These are phyloP conservation scores for Cylas formicarius DNA, from an alignment of 1,140 invertebrate genomes.

Conservation along the genomic window DNA sequence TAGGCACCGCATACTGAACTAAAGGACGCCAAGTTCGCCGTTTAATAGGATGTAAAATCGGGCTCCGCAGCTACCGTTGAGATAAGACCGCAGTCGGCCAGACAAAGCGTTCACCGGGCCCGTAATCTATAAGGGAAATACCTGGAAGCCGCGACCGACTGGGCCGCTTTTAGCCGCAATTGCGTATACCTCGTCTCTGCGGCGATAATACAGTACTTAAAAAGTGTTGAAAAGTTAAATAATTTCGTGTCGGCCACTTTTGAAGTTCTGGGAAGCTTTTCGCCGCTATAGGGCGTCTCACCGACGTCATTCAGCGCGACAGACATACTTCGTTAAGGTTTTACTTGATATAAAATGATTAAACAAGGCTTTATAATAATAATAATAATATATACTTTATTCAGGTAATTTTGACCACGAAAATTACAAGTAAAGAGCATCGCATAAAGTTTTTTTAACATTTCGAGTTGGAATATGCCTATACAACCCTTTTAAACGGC, in stretches of 20 bases:
- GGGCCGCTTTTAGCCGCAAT: constrained; percentile 29
- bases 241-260: constrained; percentile 24
- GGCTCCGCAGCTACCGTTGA: constrained; percentile 29
- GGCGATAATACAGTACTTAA: constrained; percentile 35
- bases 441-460: too few relatives aligned
- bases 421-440: too few relatives aligned
- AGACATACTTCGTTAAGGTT: too few relatives aligned
- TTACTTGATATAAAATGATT: too few relatives aligned
- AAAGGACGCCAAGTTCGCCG: constrained; percentile 28
- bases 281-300: constrained; percentile 15
- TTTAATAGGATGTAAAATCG: constrained; percentile 31
- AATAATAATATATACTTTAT: too few relatives aligned
- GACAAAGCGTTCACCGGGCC: neutral
- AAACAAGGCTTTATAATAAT: too few relatives aligned
- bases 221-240: constrained; percentile 35
- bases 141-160: constrained; percentile 4
- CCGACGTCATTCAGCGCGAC: neutral
- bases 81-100: constrained; percentile 27
- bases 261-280: constrained; percentile 12
- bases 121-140: neutral
- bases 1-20: constrained; percentile 23
- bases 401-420: too few relatives aligned
- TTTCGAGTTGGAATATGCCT: too few relatives aligned
- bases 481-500: too few relatives aligned
- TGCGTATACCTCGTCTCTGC: constrained; percentile 23